phyloP scores from a whole-genome alignment of 2,888 invertebrate genomes.

The Hetaerina titia region DNA sequence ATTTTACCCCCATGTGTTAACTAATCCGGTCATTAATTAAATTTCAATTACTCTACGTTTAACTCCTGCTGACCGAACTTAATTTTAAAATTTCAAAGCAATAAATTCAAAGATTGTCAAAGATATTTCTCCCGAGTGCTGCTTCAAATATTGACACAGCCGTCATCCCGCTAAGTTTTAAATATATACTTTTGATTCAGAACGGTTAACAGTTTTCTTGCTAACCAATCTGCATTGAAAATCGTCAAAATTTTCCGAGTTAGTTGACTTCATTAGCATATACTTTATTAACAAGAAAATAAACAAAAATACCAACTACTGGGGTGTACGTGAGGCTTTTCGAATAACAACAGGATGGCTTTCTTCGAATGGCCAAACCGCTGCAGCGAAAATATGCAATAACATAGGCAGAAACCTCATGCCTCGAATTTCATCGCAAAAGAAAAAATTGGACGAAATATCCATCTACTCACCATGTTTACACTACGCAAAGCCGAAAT shows the following conservation, averaged over 20 bases:
- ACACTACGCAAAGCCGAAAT: constrained; percentile 55
- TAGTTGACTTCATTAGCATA: not conserved
- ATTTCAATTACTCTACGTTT: no score
- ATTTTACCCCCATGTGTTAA: no score
- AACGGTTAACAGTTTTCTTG: not conserved
- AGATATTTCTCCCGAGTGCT: no score
- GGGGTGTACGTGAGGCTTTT: not conserved
- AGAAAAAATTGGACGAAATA: not conserved
- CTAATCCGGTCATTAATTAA: no score
- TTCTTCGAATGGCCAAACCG: not conserved
- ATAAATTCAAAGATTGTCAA: no score
- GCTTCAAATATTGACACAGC: not conserved
- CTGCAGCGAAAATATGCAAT: not conserved
- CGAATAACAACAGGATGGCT: not conserved
- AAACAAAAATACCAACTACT: not conserved
- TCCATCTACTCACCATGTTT: constrained; percentile 50
- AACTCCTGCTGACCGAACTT: no score
- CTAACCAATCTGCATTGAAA: not conserved
- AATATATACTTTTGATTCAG: not conserved
- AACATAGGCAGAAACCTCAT: not conserved
- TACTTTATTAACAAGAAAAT: not conserved
- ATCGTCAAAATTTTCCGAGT: not conserved
- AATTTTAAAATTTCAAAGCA: no score
- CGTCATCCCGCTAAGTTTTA: not conserved
- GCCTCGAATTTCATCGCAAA: not conserved